Conservation (phyloP, 2,888 invertebrate species). For the Pachycephus smyrnensis region DNA sequence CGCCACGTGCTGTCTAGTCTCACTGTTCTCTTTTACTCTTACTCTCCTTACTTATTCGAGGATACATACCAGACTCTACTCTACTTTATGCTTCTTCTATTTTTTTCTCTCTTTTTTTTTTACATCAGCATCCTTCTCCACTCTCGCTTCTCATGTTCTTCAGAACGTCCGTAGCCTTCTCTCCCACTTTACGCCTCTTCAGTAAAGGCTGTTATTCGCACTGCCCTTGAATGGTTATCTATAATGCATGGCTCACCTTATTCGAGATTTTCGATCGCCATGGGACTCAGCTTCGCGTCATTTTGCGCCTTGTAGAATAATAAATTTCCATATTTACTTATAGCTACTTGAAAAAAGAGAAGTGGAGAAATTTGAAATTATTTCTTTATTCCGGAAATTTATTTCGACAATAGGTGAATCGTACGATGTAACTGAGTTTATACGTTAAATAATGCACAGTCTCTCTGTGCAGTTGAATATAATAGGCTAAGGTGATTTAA, state of each 20-base stretch:
- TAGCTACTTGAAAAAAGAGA: neutral
- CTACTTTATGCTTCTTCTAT: constrained; percentile 15
- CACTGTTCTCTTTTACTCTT: constrained; percentile 20
- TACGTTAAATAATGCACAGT: no score
- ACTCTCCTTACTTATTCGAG: constrained; percentile 17
- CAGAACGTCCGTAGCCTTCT: constrained; percentile 26
- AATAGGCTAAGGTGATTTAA: no score
- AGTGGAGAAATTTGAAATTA: neutral
- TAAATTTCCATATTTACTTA: neutral
- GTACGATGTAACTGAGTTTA: neutral
- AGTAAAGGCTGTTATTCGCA: constrained; percentile 14
- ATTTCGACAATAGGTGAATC: neutral
- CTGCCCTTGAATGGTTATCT: constrained; percentile 51
- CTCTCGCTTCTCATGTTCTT: constrained; percentile 18
- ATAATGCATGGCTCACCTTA: constrained; percentile 55
- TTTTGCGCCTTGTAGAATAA: neutral
- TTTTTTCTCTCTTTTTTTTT: constrained; percentile 9
- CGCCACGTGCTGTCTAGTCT: constrained; percentile 10
- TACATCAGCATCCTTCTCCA: constrained; percentile 17
- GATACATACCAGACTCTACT: constrained; percentile 5
- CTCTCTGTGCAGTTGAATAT: no score
- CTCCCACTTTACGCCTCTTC: constrained; percentile 22
- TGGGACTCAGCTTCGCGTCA: constrained; percentile 18
- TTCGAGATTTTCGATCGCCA: constrained; percentile 53
- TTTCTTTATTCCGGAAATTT: neutral